Base-by-base conservation (phyloP, 2,113 vertebrate species). In the Microtus oregoni region DNA sequence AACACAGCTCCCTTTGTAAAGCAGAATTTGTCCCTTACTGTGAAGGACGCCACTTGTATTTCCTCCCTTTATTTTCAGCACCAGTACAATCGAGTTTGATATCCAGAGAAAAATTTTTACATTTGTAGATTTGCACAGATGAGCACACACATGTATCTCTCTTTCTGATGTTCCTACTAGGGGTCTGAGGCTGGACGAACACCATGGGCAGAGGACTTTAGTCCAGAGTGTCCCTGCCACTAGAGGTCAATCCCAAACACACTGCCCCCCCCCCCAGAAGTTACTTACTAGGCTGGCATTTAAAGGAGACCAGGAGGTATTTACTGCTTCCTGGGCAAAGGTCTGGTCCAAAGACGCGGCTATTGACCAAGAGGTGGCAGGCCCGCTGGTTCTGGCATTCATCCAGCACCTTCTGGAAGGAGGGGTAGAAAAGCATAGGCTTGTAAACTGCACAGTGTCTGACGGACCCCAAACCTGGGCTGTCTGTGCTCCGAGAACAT, bases 271-370 rank as follows among this genome's bases (percentile, higher is more conserved):
- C 76, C 73, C 52, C 35, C 10, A 0, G 58, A 95, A 55, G 91
- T 95, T 97, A 99, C 99, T 99, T 98, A 99, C 99, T 99, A 98
- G 99, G 99, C 98, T 99, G 99, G 98, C 99, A 99, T 98, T 99
- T 99, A 99, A 99, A 99, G 97, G 99, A 99, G 97, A 99, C 99
- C 97, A 99, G 98, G 98, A 99, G 99, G 98, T 99, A 99, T 98
- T 99, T 99, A 98, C 98, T 98, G 77, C 98, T 99, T 97, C 99
- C 99, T 93, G 99, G 99, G 97, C 99, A 99, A 86, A 99, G 99
- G 98, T 99, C 99, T 97, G 98, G 98, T 97, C 99, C 99, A 98
- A 99, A 99, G 97, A 99, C 98, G 97, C 99, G 99, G 98, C 99
- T 99, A 98, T 99, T 99, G 98, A 99, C 99, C 97, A 99, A 99